Percentiles rank a stretch among this genome's conserved stretches.
Evolutionary conservation across 2,888 invertebrate genomes (phyloP).

Genomic region (Stegophylla sp.): DNA sequence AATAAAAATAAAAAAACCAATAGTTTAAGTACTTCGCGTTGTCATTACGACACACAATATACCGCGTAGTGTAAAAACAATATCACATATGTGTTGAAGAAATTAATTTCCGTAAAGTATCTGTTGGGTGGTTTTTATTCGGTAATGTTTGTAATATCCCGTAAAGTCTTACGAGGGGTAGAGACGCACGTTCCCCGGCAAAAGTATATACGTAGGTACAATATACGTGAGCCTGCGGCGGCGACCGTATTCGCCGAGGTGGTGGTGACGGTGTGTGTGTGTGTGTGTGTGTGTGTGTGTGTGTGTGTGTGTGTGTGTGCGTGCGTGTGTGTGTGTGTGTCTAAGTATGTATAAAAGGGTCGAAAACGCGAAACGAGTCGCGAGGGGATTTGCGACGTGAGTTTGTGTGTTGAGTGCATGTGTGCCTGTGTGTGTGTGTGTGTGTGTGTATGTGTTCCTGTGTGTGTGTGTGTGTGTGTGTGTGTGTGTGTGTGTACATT

Average conservation of each 20-base stretch:
- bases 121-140: constrained; percentile 24
- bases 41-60: background rate
- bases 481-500: background rate
- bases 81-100: constrained; percentile 27
- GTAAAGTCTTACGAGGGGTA: constrained; percentile 6
- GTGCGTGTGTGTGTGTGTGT: background rate
- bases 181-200: too few relatives aligned
- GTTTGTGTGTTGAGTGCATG: too few relatives aligned
- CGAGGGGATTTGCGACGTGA: constrained; percentile 12
- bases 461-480: too few relatives aligned
- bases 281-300: background rate
- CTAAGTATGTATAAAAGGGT: constrained; percentile 10
- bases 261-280: background rate
- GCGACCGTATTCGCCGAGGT: background rate
- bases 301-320: background rate
- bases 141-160: constrained; percentile 8
- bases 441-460: too few relatives aligned
- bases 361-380: constrained; percentile 29
- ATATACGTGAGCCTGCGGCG: background rate
- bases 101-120: constrained; percentile 37
- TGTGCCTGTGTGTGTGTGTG: too few relatives aligned
- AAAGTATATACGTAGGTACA: too few relatives aligned
- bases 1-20: background rate
- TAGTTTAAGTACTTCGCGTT: background rate
- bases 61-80: background rate